Percentiles rank a stretch among this genome's conserved stretches.
phyloP scores from a whole-genome alignment of 2,888 invertebrate species.

The Phaedon cochleariae region DNA sequence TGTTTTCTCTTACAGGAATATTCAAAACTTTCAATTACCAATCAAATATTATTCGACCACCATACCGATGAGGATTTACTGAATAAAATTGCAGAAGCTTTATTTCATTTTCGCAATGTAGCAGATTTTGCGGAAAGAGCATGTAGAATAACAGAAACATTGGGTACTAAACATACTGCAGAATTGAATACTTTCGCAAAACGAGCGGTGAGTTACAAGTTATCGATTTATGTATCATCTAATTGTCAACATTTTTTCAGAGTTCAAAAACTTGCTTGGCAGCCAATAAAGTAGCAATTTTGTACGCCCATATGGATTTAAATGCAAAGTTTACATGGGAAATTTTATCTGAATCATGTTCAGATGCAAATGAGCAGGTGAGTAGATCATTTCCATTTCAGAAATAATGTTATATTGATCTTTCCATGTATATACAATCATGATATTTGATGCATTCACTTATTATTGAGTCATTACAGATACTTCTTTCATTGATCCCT shows the following conservation, averaged over 20 bases:
- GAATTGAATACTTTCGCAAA: slow-evolving; percentile 2
- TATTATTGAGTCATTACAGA: too few species aligned
- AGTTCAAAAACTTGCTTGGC: neutral
- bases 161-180: slow-evolving; percentile 12
- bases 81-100: slow-evolving; percentile 13
- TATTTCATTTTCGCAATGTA: slow-evolving; percentile 13
- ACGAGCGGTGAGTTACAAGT: slow-evolving; percentile 10
- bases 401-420: too few species aligned
- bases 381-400: too few species aligned
- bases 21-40: slow-evolving; percentile 13
- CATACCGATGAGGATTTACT: slow-evolving; percentile 22
- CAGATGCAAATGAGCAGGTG: slow-evolving; percentile 17
- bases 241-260: neutral
- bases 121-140: slow-evolving; percentile 11
- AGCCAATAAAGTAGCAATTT: slow-evolving; percentile 16
- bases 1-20: slow-evolving; percentile 12
- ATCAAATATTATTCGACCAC: slow-evolving; percentile 20
- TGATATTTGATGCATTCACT: too few species aligned
- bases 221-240: neutral
- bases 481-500: too few species aligned
- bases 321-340: slow-evolving; percentile 19
- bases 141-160: neutral
- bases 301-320: slow-evolving; percentile 25
- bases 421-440: too few species aligned
- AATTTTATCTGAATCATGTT: slow-evolving; percentile 21